Conservation (phyloP, 2,113 vertebrate species). For the human region DNA sequence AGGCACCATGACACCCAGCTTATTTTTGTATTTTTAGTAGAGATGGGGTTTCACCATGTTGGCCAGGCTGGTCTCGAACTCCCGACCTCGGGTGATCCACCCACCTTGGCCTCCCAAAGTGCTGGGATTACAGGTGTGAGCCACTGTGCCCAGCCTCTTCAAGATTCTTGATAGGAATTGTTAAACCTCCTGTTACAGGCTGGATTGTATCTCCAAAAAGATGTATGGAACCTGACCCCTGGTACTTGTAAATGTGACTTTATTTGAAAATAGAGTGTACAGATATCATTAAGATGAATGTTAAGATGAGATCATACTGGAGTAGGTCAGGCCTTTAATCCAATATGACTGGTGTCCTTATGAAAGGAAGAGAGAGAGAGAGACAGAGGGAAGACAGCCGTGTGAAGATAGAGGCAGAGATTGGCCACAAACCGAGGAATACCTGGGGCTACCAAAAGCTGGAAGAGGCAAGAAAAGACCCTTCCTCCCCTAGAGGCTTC, state of each 20-base stretch:
- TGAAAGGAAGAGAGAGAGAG: neutral
- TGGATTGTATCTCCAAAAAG: neutral
- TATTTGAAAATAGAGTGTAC: neutral
- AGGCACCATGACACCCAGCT: no score
- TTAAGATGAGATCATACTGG: neutral
- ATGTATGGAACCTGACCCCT: neutral
- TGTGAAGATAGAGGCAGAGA: neutral
- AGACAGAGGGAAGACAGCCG: neutral
- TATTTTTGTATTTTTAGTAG: no score
- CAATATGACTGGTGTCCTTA: neutral
- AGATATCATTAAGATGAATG: neutral
- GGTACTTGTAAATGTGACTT: neutral
- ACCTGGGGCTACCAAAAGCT: neutral
- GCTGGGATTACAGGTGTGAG: no score
- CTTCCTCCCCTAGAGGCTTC: neutral
- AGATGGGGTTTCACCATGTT: no score
- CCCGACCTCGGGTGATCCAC: no score
- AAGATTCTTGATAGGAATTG: neutral
- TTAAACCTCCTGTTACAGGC: neutral
- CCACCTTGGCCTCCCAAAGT: no score
- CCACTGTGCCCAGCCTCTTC: neutral
- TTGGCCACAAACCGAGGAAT: neutral
- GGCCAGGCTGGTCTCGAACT: no score
- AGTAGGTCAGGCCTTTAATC: neutral
- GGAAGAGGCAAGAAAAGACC: neutral